Evolutionary conservation across 2,888 invertebrate genomes (phyloP).

Genomic region (Hedychridium roseum): DNA sequence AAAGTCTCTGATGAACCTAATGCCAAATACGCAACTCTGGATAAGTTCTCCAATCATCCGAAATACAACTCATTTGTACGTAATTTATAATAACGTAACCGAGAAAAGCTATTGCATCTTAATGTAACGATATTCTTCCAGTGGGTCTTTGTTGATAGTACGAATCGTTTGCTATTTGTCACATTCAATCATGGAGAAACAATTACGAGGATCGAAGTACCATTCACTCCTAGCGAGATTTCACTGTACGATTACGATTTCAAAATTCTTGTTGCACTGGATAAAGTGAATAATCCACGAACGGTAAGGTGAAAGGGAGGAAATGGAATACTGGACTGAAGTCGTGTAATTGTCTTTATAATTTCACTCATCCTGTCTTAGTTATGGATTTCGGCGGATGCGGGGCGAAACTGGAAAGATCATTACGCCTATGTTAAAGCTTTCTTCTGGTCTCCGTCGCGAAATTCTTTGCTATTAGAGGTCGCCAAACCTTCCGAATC

Average conservation of each 20-base stretch:
- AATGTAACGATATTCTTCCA: conserved; percentile 62
- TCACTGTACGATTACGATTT: conserved; percentile 78
- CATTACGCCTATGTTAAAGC: conserved; percentile 80
- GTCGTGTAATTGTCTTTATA: too few relatives aligned
- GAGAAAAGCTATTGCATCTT: background rate
- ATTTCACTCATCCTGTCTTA: conserved; percentile 51
- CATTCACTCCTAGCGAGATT: conserved; percentile 81
- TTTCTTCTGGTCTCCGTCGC: conserved; percentile 73
- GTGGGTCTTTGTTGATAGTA: conserved; percentile 87
- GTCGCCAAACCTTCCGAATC: conserved; percentile 71
- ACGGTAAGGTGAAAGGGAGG: too few relatives aligned
- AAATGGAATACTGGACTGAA: too few relatives aligned
- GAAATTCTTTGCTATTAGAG: conserved; percentile 74
- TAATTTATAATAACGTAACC: conserved; percentile 6
- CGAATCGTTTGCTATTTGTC: conserved; percentile 78
- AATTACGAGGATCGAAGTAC: conserved; percentile 71
- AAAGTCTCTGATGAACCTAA: conserved; percentile 64
- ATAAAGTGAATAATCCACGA: conserved; percentile 73
- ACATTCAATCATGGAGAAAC: conserved; percentile 77
- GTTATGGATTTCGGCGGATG: conserved; percentile 81
- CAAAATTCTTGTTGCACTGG: conserved; percentile 76
- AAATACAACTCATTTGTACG: conserved; percentile 78
- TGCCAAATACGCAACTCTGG: conserved; percentile 73
- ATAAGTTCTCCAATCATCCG: conserved; percentile 87
- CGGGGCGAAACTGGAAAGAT: conserved; percentile 75